A percentile compares a stretch with the other conserved stretches of the same genome.
phyloP scores from a whole-genome alignment of 2,113 vertebrate species.

The Opisthocomus hoazin region DNA sequence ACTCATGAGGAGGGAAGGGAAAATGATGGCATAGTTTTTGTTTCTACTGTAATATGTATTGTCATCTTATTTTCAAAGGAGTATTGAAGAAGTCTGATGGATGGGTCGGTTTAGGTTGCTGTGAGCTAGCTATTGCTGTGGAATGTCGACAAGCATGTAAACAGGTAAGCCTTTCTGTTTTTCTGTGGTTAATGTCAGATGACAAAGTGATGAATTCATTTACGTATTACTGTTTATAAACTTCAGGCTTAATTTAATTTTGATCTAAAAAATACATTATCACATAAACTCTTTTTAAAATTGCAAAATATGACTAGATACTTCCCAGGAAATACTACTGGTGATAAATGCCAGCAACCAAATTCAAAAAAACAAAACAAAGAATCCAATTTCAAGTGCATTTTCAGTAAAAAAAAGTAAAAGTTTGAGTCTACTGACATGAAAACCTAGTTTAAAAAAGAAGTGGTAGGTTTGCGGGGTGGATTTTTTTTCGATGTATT shows the following conservation, averaged over 20 bases:
- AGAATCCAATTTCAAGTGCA: not conserved
- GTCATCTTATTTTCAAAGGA: conserved; percentile 73
- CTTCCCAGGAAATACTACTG: not conserved
- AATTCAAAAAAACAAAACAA: not conserved
- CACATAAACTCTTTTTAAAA: not conserved
- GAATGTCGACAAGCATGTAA: conserved; percentile 93
- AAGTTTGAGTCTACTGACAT: not conserved
- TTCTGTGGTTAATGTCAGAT: not conserved
- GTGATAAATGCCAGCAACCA: not conserved
- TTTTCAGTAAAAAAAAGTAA: not conserved
- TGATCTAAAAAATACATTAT: not conserved
- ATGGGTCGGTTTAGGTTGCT: conserved; percentile 97
- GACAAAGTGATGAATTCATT: not conserved
- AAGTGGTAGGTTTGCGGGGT: accelerated
- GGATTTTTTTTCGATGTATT: not conserved
- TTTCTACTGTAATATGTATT: not conserved
- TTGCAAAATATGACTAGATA: not conserved
- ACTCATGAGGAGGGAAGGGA: not conserved
- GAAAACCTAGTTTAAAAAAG: not conserved
- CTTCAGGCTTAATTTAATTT: not conserved
- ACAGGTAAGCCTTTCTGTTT: conserved; percentile 76
- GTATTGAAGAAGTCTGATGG: conserved; percentile 92
- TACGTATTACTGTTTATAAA: not conserved
- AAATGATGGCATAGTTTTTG: not conserved
- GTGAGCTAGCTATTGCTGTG: conserved; percentile 90